A percentile compares a stretch with the other conserved stretches of the same genome.
These are phyloP conservation scores for Phylloscopus whistleri DNA, from an alignment of 2,113 vertebrate genomes.

Conservation along the genomic window DNA sequence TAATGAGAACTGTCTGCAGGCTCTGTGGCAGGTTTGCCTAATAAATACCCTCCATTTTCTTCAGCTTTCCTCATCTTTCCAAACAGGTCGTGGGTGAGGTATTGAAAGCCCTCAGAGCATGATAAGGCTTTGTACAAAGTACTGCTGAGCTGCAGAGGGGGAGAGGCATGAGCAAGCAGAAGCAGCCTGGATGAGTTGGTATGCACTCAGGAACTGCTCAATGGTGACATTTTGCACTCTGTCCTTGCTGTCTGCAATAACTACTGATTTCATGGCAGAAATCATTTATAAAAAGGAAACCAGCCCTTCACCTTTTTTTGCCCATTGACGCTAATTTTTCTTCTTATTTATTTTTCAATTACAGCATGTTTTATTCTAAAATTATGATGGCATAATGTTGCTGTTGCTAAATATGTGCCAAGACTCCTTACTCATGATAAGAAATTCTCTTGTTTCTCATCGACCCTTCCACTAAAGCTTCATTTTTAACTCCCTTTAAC, in stretches of 20 bases:
- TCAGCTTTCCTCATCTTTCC: neutral
- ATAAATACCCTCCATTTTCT: neutral
- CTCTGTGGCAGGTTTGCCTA: neutral
- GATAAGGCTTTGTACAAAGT: neutral
- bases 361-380: neutral
- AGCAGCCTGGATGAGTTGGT: neutral
- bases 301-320: neutral
- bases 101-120: neutral
- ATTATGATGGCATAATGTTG: neutral
- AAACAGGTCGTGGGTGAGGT: accelerated
- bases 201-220: neutral
- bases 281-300: neutral
- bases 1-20: neutral
- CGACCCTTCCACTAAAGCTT: neutral
- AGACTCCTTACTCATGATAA: neutral
- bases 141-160: neutral
- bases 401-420: neutral
- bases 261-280: neutral
- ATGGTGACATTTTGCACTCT: neutral
- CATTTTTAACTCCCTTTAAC: neutral
- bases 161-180: neutral
- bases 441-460: neutral
- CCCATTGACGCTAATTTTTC: neutral
- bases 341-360: neutral
- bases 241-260: neutral